These are phyloP conservation scores for Sinohyriopsis cumingii DNA, from an alignment of 2,888 invertebrate genomes.

Conservation along the genomic window DNA sequence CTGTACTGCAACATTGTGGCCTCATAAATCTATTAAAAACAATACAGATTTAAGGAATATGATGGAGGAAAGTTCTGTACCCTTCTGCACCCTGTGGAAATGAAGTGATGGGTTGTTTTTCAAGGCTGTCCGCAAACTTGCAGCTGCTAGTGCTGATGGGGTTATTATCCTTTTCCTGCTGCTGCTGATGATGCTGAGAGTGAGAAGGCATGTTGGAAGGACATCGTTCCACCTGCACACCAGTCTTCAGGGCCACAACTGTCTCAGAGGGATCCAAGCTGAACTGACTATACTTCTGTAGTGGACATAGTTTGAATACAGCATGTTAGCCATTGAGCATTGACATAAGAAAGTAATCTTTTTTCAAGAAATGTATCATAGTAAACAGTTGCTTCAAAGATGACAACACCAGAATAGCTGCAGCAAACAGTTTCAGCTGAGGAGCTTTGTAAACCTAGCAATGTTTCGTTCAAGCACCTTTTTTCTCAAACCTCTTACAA, in stretches of 20 bases:
- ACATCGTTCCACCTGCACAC: constrained; percentile 48
- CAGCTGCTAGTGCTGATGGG: constrained; percentile 7
- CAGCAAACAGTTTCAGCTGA: no score
- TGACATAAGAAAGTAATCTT: not conserved
- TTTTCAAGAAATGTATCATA: no score
- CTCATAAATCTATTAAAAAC: no score
- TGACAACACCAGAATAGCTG: no score
- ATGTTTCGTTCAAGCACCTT: no score
- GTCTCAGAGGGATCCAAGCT: constrained; percentile 69
- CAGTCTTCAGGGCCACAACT: constrained; percentile 60
- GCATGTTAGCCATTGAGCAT: not conserved
- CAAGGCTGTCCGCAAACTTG: constrained; percentile 24
- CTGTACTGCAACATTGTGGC: no score
- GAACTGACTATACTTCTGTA: constrained; percentile 75
- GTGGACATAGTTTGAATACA: no score
- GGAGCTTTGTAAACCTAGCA: no score
- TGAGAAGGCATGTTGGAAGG: constrained; percentile 7
- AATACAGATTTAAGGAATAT: no score
- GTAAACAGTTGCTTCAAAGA: no score
- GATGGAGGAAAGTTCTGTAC: constrained; percentile 5
- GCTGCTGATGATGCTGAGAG: not conserved
- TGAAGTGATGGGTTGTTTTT: not conserved
- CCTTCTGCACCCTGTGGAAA: constrained; percentile 2
- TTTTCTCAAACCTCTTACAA: no score
- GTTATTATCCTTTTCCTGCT: not conserved